Evolutionary conservation across 2,797 vertebrate genomes (phyloP), one percentile per base, ranked within the genome.

Genomic region (Pteropus rufus): DNA sequence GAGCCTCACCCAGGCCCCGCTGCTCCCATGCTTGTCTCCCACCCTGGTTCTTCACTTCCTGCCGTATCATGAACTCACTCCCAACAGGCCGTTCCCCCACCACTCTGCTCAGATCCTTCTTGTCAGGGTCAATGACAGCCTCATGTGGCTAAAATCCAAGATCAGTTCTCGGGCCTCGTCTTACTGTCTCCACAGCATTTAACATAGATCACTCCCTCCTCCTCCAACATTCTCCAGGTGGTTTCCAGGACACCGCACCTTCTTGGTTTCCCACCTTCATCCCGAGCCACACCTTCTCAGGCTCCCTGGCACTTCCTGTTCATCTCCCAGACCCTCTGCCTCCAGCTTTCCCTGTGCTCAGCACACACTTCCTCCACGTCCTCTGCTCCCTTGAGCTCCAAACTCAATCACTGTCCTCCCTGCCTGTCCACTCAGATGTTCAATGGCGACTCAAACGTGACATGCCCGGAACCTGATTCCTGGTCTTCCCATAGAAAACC

Each of bases 381-480:
- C 18, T 24, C 84, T 7, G 18, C 24, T 3, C 26, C 16, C 58
- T 21, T 1, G 56, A 67, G 72, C 19, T 81, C 36, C 36, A 75
- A 31, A 58, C 10, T 2, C 36, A 52, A 26, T 23, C 41, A 4
- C 23, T 4, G 14, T 81, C 65, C 54, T 9, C 16, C 41, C 49
- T 49, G 54, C 49, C 3, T 2, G 60, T 67, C 44, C 1, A 0
- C 90, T 41, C 0, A 0, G 6, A 31, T 2, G 6, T 6, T 7
- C 46, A 64, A 11, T 0, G 23, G 58, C 75, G 29, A 52, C 26
- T 52, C 11, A 5, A 29, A 39, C 1, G 2, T 14, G 24, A 36
- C 26, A 2, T 0, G 19, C 11, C 76, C 24, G 58, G 16, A 88
- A 44, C 5, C 62, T 34, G 12, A 14, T 39, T 72, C 65, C 52